Percentiles rank a stretch among this genome's conserved stretches.
These are phyloP conservation scores for Sylvilagus bachmani DNA, from an alignment of 2,113 vertebrate species.

Conservation along the genomic window DNA sequence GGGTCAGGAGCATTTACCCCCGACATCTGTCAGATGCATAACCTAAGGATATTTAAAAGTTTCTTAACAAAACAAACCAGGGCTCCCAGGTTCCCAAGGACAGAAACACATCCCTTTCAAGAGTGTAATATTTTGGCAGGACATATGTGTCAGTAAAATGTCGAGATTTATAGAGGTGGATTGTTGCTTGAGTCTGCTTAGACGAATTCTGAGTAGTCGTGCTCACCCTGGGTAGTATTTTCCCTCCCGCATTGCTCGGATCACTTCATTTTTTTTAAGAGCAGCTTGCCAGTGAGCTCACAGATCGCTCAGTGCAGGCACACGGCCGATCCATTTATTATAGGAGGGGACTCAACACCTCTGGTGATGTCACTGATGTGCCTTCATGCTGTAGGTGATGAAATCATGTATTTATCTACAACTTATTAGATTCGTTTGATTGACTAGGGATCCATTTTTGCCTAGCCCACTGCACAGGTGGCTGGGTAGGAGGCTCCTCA, in stretches of 20 bases:
- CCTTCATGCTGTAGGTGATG: conserved; percentile 89
- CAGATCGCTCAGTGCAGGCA: conserved; percentile 91
- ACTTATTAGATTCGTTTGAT: conserved; percentile 89
- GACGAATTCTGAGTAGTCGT: conserved; percentile 81
- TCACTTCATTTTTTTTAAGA: conserved; percentile 92
- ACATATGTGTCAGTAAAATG: conserved; percentile 88
- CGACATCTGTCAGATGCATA: conserved; percentile 96
- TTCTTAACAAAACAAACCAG: conserved; percentile 93
- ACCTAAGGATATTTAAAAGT: conserved; percentile 88
- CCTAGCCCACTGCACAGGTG: conserved; percentile 84
- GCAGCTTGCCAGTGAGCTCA: conserved; percentile 94
- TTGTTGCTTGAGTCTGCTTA: conserved; percentile 89
- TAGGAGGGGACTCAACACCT: conserved; percentile 89
- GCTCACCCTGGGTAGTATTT: conserved; percentile 89
- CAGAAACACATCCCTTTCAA: conserved; percentile 85
- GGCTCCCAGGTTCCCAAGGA: conserved; percentile 88
- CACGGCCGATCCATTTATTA: conserved; percentile 93
- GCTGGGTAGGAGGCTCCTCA: conserved; percentile 86
- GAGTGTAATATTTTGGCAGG: conserved; percentile 87
- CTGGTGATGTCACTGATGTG: conserved; percentile 88
- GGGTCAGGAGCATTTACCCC: conserved; percentile 93
- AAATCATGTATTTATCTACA: conserved; percentile 93
- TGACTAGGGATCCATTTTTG: conserved; percentile 88
- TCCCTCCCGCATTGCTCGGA: conserved; percentile 90
- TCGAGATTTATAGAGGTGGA: conserved; percentile 91